Percentiles rank a stretch among this genome's conserved stretches.
phyloP scores from a whole-genome alignment of 2,113 vertebrate species.

The Furnarius figulus region DNA sequence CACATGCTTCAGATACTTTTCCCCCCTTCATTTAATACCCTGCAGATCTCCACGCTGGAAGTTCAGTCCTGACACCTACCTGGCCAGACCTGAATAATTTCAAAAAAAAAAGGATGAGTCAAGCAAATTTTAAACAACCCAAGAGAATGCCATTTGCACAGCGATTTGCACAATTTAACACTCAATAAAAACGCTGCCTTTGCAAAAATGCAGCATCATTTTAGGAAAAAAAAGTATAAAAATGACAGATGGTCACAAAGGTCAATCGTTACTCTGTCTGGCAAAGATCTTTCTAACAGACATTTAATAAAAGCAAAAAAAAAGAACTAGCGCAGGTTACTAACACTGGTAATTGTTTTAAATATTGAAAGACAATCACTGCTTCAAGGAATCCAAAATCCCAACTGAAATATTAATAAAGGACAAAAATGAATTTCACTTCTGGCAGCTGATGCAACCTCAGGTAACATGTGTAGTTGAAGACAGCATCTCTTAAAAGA shows the following conservation, averaged over 20 bases:
- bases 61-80: not conserved
- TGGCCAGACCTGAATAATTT: not conserved
- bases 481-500: not conserved
- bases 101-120: not conserved
- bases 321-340: not conserved
- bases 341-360: not conserved
- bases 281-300: not conserved
- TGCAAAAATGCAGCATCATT: not conserved
- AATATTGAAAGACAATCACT: not conserved
- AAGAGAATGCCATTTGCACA: not conserved
- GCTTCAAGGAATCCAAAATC: not conserved
- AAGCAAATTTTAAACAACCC: not conserved
- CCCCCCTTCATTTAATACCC: not conserved
- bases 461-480: not conserved
- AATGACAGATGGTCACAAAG: not conserved
- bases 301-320: not conserved
- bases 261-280: not conserved
- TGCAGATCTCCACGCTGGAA: not conserved
- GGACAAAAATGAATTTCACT: not conserved
- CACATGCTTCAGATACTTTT: not conserved
- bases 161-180: not conserved
- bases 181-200: not conserved
- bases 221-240: not conserved
- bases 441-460: constrained; percentile 44
- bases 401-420: not conserved